A percentile compares a stretch with the other conserved stretches of the same genome.
Conservation (phyloP, 2,797 vertebrate species). For the Rhyacichthys aspro region DNA sequence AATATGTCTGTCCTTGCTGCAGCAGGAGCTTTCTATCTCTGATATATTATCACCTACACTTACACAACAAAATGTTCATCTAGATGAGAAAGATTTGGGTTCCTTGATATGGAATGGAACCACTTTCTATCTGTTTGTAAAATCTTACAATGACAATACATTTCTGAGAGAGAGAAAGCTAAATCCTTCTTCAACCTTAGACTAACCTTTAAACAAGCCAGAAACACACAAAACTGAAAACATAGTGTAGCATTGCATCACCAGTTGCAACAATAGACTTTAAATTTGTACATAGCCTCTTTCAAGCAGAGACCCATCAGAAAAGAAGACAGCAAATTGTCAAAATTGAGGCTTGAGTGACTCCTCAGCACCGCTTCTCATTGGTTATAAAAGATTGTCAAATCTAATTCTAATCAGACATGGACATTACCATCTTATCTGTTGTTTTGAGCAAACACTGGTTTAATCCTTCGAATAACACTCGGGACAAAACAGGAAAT, state of each 20-base stretch:
- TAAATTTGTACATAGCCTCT: no score
- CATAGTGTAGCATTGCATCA: no score
- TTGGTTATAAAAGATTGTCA: no score
- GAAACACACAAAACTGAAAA: neutral
- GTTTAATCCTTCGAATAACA: constrained; percentile 25
- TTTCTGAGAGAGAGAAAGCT: no score
- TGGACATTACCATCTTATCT: constrained; percentile 13
- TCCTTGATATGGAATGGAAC: neutral
- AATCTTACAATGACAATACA: no score
- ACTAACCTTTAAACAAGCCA: neutral
- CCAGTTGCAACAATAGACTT: no score
- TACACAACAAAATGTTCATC: neutral
- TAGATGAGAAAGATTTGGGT: neutral
- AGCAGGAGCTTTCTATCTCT: neutral
- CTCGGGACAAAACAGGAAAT: constrained; percentile 12
- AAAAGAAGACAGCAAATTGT: neutral
- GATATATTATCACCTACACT: neutral
- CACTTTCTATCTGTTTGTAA: no score
- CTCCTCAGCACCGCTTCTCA: no score
- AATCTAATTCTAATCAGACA: constrained; percentile 27
- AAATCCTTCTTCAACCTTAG: no score
- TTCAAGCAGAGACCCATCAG: neutral
- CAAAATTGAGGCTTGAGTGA: neutral
- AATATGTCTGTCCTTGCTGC: constrained; percentile 26
- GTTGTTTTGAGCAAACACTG: constrained; percentile 23